Base-by-base conservation (phyloP, 1,140 invertebrate genomes). In the Oncopodura yosiiana region DNA sequence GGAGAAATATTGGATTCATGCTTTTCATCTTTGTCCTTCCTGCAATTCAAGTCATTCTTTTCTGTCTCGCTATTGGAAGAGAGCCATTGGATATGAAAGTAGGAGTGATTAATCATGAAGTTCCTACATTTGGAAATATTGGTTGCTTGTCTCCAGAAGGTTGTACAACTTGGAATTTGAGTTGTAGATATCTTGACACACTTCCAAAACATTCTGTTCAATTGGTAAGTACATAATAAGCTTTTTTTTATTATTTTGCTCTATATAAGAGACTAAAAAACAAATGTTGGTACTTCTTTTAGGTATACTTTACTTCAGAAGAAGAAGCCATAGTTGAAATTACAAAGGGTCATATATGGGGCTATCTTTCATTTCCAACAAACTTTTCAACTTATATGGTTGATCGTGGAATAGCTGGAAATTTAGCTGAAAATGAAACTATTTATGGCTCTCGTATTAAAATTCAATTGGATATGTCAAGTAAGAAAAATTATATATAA, bases 31-130 rank as follows among this genome's bases (percentile, higher is more conserved):
- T 94, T 66, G 82, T 84, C 9, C 71, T 96, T 62, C 92, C 92
- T 27, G 84, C 91, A 2, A 82, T 90, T 71, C 90, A 96, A 75
- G 89, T 91, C n/a, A 84, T 94, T 41, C 77, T 95, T 3, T 96
- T 97, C 75, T 96, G 92, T 70, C 69, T 94, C 58, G 88, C 91
- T 21, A 93, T 96, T 61, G 93, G 93, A 52, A 78, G 86, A 24
- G 87, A 93, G 67, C 93, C 93, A 0, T 82, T 79, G 44, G 83
- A 85, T 39, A 76, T 97, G 0, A 80, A 79, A 59, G 63, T 97
- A 66, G 89, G 86, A 26, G 78, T 96, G 48, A 86, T 93, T 3
- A 93, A 94, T 69, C 70, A 81, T 37, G 89, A 94, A 73, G 77
- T 85, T 57, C 71, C 76, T 46, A 77, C 78, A 30, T 55, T 68